phyloP scores from a whole-genome alignment of 1,140 invertebrate species.

The Zaprionus capensis region DNA sequence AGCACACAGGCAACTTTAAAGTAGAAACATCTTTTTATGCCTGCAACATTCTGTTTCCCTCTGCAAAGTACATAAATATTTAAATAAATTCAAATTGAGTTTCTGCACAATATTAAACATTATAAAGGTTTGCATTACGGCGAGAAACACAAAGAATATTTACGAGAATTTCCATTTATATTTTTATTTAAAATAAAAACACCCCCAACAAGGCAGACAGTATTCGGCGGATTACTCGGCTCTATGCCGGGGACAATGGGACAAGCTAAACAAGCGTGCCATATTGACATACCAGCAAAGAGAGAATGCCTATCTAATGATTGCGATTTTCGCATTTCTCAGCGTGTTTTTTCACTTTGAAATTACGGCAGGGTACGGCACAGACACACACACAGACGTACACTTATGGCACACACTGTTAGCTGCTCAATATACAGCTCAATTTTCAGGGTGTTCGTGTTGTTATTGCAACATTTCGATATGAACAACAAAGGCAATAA shows the following conservation, averaged over 20 bases:
- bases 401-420: not conserved
- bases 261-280: conserved; percentile 18
- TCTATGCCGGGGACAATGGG: not conserved
- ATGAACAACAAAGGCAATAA: conserved; percentile 69
- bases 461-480: conserved; percentile 66
- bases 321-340: conserved; percentile 54
- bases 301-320: conserved; percentile 57
- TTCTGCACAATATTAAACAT: not conserved
- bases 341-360: conserved; percentile 28
- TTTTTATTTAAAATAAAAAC: not conserved
- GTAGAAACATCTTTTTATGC: not conserved
- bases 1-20: not conserved
- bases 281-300: conserved; percentile 22
- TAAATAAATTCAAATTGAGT: not conserved
- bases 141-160: not conserved
- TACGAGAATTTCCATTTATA: not conserved
- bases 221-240: not conserved
- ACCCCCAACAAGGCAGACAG: not conserved
- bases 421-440: not conserved
- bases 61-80: not conserved
- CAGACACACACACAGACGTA: not conserved
- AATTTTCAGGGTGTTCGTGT: not conserved
- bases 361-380: not conserved
- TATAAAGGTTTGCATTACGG: not conserved
- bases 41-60: not conserved